Conservation (phyloP, 2,113 vertebrate species). For the Lucifuga dentata region DNA sequence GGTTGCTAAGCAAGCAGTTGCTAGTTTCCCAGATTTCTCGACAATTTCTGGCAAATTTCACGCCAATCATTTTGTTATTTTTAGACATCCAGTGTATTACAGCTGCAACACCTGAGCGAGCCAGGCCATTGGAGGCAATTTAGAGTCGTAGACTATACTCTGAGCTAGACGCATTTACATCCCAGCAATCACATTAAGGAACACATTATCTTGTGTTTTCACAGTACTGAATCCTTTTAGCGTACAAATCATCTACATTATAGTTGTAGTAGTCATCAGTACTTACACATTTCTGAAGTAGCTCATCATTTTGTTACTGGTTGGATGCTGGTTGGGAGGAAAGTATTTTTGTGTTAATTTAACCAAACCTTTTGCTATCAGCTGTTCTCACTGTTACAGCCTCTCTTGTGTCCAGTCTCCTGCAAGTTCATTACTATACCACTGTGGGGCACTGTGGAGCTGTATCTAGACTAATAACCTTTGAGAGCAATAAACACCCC, state of each 20-base stretch:
- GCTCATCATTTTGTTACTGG: not conserved
- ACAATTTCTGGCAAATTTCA: slow-evolving; percentile 15
- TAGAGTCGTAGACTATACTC: slow-evolving; percentile 17
- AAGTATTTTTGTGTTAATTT: not conserved
- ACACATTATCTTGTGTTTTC: slow-evolving; percentile 5
- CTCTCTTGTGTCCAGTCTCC: not conserved
- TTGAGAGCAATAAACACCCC: not conserved
- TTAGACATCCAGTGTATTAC: slow-evolving; percentile 16
- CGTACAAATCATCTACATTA: slow-evolving; percentile 1
- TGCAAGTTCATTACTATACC: slow-evolving; percentile 40
- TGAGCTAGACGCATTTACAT: not conserved
- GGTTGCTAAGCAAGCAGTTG: slow-evolving; percentile 32
- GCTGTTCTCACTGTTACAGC: not conserved
- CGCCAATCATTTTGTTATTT: not conserved
- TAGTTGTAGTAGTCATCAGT: not conserved
- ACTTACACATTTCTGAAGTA: slow-evolving; percentile 1
- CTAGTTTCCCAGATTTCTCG: slow-evolving; percentile 26
- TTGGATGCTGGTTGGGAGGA: not conserved
- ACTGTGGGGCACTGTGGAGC: slow-evolving; percentile 71
- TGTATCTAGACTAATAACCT: slow-evolving; percentile 2
- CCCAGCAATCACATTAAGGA: slow-evolving; percentile 1
- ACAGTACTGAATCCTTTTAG: slow-evolving; percentile 2
- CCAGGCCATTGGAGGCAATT: slow-evolving; percentile 40
- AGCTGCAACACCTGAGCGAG: slow-evolving; percentile 26
- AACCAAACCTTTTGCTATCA: slow-evolving; percentile 7